A percentile compares a stretch with the other conserved stretches of the same genome.
These are phyloP conservation scores for Bombylius discolor DNA, from an alignment of 2,888 invertebrate species.

Conservation along the genomic window DNA sequence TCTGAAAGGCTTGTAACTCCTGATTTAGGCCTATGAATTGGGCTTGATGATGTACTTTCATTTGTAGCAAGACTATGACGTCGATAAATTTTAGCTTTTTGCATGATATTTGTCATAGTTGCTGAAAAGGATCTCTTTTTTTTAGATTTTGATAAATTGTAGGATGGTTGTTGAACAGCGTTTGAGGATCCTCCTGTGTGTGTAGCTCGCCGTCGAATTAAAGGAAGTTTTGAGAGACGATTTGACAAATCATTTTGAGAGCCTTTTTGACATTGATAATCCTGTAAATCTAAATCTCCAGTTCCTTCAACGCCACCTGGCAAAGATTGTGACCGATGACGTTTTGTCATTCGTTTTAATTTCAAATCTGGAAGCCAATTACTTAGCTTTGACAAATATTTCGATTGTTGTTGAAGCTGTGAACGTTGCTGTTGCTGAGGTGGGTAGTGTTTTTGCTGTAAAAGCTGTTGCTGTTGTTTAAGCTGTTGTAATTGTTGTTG, in stretches of 20 bases:
- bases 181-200: constrained; percentile 8
- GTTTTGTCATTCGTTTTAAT: constrained; percentile 45
- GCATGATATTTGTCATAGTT: constrained; percentile 71
- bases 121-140: constrained; percentile 70
- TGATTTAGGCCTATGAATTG: constrained; percentile 34
- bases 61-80: constrained; percentile 34
- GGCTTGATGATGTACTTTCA: constrained; percentile 8
- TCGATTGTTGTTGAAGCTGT: constrained; percentile 20
- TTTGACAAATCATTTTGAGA: constrained; percentile 23
- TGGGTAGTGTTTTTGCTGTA: constrained; percentile 11
- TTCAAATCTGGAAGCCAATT: constrained; percentile 69
- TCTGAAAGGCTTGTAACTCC: constrained; percentile 53
- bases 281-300: constrained; percentile 25
- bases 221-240: constrained; percentile 25
- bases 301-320: constrained; percentile 55
- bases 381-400: constrained; percentile 42
- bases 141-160: constrained; percentile 48
- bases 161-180: not conserved
- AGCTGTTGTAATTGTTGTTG: constrained; percentile 18
- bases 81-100: constrained; percentile 56
- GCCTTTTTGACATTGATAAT: constrained; percentile 16
- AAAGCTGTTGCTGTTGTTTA: constrained; percentile 16
- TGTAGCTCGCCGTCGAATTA: constrained; percentile 21
- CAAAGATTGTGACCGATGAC: constrained; percentile 69
- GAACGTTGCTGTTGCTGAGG: constrained; percentile 11